Conservation (phyloP, 92 coral and sea anemone species). For the Desmophyllum pertusum region DNA sequence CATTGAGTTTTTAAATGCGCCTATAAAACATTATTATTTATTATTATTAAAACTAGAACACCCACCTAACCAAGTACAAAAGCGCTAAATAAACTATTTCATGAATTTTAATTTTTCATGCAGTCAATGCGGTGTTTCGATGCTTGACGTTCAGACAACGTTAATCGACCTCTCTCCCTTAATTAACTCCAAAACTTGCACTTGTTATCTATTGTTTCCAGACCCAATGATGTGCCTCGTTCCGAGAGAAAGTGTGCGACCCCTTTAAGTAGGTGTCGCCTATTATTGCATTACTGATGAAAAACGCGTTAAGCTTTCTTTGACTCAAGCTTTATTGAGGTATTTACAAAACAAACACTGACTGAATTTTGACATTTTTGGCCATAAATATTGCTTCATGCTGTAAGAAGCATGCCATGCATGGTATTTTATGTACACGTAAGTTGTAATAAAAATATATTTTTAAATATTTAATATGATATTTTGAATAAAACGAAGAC, state of each 20-base stretch:
- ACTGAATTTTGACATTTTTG: too few species aligned
- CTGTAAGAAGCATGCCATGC: background rate
- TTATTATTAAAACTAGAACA: too few species aligned
- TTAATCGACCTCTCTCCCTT: background rate
- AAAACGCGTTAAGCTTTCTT: background rate
- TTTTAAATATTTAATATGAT: background rate
- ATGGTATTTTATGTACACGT: background rate
- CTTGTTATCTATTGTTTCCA: too few species aligned
- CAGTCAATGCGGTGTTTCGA: background rate
- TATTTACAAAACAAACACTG: background rate
- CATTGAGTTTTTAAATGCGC: too few species aligned
- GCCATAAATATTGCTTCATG: background rate
- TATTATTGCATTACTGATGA: too few species aligned
- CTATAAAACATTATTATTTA: too few species aligned
- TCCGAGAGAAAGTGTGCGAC: too few species aligned
- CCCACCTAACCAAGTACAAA: background rate
- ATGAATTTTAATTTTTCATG: background rate
- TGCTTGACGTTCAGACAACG: background rate
- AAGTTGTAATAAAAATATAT: background rate
- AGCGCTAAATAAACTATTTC: background rate
- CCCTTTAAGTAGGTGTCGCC: too few species aligned
- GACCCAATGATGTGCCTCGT: too few species aligned
- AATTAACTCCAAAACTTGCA: too few species aligned
- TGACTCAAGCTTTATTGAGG: background rate
- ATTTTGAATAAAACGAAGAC: background rate